These are phyloP conservation scores for Ophiothrix spiculata DNA, from an alignment of 35 echinoderm and acorn worm genomes.

Conservation along the genomic window DNA sequence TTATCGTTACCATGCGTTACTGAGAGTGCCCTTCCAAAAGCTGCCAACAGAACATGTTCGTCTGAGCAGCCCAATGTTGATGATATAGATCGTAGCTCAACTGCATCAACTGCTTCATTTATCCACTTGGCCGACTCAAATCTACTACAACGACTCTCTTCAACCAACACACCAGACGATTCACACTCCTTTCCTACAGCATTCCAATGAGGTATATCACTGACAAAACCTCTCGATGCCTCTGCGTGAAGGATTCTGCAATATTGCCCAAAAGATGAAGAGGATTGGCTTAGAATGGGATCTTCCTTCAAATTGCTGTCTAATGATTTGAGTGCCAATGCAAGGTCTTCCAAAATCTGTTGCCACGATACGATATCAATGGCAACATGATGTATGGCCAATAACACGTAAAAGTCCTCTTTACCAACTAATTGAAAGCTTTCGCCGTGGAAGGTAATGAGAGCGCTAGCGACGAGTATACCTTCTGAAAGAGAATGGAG, in stretches of 20 bases:
- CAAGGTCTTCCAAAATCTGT: constrained; percentile 19
- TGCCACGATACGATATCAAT: constrained; percentile 14
- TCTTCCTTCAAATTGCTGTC: background rate
- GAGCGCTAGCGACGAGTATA: background rate
- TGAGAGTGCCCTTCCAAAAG: constrained; percentile 7
- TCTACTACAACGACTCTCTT: background rate
- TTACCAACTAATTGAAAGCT: background rate
- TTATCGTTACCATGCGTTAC: constrained; percentile 6
- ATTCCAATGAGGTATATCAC: constrained; percentile 3
- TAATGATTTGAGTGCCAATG: background rate
- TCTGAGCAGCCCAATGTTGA: constrained; percentile 18
- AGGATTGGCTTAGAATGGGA: background rate
- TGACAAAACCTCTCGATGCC: background rate
- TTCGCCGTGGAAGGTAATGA: background rate
- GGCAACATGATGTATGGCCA: constrained; percentile 4
- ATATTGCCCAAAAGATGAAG: background rate
- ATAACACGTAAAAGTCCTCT: background rate
- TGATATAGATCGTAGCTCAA: constrained; percentile 3
- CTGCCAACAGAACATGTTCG: background rate
- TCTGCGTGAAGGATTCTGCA: background rate
- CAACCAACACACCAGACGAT: background rate
- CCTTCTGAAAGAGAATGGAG: constrained; percentile 23
- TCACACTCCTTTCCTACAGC: constrained; percentile 12
- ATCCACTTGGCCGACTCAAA: constrained; percentile 10
- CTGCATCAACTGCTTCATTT: background rate